Conservation (phyloP, 2,113 vertebrate species). For the Lota lota region DNA sequence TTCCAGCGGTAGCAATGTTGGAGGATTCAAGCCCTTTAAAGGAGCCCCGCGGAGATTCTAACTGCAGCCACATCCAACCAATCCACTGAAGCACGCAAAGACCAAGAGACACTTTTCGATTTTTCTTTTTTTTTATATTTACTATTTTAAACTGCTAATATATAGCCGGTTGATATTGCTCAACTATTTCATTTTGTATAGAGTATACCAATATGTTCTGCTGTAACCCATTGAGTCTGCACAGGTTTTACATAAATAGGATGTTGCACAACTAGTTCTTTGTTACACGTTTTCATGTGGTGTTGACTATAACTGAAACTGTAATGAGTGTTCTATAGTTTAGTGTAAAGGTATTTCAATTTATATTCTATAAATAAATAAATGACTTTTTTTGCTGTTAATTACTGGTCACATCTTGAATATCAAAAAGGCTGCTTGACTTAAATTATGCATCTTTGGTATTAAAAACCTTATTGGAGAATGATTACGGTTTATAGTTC, state of each 20-base stretch:
- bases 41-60: conserved; percentile 87
- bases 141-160: background rate
- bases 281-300: conserved; percentile 60
- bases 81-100: conserved; percentile 35
- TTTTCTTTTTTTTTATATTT: conserved; percentile 18
- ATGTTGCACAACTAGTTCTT: conserved; percentile 47
- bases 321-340: conserved; percentile 42
- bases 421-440: no score
- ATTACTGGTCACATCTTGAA: background rate
- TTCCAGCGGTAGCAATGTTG: conserved; percentile 79
- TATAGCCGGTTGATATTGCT: background rate
- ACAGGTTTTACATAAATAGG: background rate
- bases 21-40: conserved; percentile 95
- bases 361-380: conserved; percentile 18
- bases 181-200: conserved; percentile 76
- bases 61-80: conserved; percentile 38
- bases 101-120: background rate
- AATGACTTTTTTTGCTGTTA: background rate
- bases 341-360: conserved; percentile 23
- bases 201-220: conserved; percentile 41
- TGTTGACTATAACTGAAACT: conserved; percentile 32
- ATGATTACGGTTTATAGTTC: no score
- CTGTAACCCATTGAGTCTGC: conserved; percentile 34
- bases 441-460: conserved; percentile 8
- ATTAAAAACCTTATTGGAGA: background rate